phyloP scores from a whole-genome alignment of 1,140 invertebrate genomes.

The Pseudomyrmex dendroicus region DNA sequence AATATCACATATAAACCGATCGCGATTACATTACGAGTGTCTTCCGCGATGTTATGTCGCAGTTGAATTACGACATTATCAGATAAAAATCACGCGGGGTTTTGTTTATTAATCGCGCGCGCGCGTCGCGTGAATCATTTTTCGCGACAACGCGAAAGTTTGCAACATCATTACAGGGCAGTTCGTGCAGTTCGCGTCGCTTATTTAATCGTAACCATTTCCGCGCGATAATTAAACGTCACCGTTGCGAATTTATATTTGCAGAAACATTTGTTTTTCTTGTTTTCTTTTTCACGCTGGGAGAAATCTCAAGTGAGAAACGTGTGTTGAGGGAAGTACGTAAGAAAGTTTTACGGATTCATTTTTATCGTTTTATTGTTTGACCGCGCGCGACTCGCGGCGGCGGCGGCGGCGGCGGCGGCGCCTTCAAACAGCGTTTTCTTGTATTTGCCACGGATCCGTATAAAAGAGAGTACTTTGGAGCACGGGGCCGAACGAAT shows the following conservation, averaged over 20 bases:
- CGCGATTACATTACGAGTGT: slow-evolving; percentile 3
- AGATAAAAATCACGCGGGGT: not conserved
- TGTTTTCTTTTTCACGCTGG: not conserved
- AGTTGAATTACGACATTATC: not conserved
- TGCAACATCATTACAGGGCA: not conserved
- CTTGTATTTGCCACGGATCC: slow-evolving; percentile 35
- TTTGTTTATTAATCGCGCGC: not conserved
- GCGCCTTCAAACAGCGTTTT: slow-evolving; percentile 33
- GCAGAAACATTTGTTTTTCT: too few relatives aligned
- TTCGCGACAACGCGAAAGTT: not conserved
- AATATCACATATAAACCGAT: not conserved
- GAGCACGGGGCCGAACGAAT: slow-evolving; percentile 32
- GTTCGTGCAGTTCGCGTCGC: not conserved
- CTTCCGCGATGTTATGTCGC: not conserved
- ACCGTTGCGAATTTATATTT: not conserved
- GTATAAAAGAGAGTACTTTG: slow-evolving; percentile 46
- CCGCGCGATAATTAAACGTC: not conserved
- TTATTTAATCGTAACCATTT: not conserved
- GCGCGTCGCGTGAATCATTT: not conserved
- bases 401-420: not conserved
- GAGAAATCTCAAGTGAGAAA: not conserved
- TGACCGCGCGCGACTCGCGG: not conserved
- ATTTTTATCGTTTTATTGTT: slow-evolving; percentile 59
- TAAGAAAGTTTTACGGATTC: slow-evolving; percentile 30
- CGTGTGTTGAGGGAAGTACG: not conserved